These are phyloP conservation scores for Colistium nudipinnis DNA, from an alignment of 2,113 vertebrate species.

Conservation along the genomic window DNA sequence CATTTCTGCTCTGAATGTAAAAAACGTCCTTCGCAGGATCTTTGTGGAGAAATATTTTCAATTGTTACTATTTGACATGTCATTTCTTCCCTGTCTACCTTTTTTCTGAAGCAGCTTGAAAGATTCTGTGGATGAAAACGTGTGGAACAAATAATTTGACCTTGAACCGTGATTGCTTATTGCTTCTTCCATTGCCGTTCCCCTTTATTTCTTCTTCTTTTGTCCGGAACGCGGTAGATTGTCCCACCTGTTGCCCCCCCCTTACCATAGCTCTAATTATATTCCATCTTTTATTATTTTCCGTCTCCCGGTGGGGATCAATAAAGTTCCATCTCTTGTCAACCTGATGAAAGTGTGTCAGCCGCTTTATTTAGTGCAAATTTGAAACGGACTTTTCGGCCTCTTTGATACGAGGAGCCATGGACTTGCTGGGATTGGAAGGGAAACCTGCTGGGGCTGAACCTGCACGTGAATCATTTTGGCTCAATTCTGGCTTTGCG, in stretches of 20 bases:
- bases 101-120: neutral
- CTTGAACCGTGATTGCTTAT: no score
- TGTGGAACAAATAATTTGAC: no score
- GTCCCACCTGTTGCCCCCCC: slow-evolving; percentile 6
- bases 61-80: no score
- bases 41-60: no score
- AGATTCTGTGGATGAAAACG: no score
- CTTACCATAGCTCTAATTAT: slow-evolving; percentile 66
- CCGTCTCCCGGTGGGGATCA: slow-evolving; percentile 63
- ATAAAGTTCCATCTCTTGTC: slow-evolving; percentile 68
- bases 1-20: neutral
- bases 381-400: slow-evolving; percentile 57
- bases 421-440: no score
- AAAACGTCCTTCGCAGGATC: no score
- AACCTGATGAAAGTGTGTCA: slow-evolving; percentile 72
- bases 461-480: no score
- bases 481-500: neutral
- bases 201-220: slow-evolving; percentile 9
- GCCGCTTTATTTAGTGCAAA: slow-evolving; percentile 63
- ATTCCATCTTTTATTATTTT: slow-evolving; percentile 62
- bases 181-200: neutral
- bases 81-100: neutral
- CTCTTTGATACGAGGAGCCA: slow-evolving; percentile 44
- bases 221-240: neutral
- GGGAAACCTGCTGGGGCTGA: no score